Evolutionary conservation across 1,140 invertebrate genomes (phyloP).

Genomic region (Drosophila jambulina): DNA sequence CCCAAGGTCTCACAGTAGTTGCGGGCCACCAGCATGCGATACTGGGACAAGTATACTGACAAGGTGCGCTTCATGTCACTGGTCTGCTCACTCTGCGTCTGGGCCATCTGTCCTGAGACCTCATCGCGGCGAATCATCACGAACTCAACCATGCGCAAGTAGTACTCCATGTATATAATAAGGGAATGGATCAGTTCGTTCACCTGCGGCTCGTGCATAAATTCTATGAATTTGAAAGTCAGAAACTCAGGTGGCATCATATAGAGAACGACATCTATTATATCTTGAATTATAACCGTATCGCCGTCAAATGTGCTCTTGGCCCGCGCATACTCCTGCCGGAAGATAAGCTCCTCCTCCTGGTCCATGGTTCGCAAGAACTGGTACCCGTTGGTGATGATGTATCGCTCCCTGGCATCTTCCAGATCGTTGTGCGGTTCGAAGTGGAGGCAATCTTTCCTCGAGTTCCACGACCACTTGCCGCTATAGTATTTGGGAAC

Average conservation of each 20-base stretch:
- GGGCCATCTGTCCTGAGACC: constrained; percentile 47
- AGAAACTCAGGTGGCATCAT: constrained; percentile 66
- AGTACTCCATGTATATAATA: constrained; percentile 81
- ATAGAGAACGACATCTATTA: constrained; percentile 71
- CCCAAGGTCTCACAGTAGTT: constrained; percentile 72
- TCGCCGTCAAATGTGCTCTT: constrained; percentile 55
- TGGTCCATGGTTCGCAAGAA: constrained; percentile 68
- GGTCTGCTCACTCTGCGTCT: constrained; percentile 73
- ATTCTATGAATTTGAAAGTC: constrained; percentile 51
- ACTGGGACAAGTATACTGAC: constrained; percentile 67
- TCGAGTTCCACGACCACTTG: constrained; percentile 69
- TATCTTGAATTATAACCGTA: constrained; percentile 41
- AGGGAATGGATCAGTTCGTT: constrained; percentile 61
- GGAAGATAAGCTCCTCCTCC: constrained; percentile 74
- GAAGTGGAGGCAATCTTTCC: constrained; percentile 55
- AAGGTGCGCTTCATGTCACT: constrained; percentile 66
- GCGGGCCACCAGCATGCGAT: constrained; percentile 74
- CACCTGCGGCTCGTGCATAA: constrained; percentile 61
- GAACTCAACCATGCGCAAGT: constrained; percentile 72
- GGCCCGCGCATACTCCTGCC: constrained; percentile 56
- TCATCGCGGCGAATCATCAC: constrained; percentile 78
- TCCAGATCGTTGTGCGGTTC: constrained; percentile 51
- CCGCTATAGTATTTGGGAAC: constrained; percentile 68
- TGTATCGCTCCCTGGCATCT: constrained; percentile 47
- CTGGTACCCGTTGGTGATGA: constrained; percentile 59